Base-by-base conservation (phyloP, 1,140 invertebrate genomes). In the Magallana angulata region DNA sequence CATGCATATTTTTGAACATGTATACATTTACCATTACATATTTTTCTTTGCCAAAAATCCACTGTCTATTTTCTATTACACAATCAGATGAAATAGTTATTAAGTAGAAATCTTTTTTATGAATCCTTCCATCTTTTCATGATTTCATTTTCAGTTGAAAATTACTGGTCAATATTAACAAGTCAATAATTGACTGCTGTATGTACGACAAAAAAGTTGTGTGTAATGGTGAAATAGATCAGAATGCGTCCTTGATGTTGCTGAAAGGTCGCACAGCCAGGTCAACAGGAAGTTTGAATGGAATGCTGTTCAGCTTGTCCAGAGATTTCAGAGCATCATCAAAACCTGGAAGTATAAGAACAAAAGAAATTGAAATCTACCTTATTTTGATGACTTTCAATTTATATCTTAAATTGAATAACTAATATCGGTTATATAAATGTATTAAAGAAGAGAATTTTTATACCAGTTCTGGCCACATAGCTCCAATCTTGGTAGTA, bases 221-320 rank as follows among this genome's bases (percentile, higher is more conserved):
- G 36, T 48, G 5, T 5, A 48, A 36, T 12, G 24, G 1, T 36
- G 68, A 30, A 76, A 24, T 30, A 85, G 9, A 24, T 81, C 91
- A 97, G 96, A 99, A 99, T 90, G 98, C 98, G 95, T 99, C 98
- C 95, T 98, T 98, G 92, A 99, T 99, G 95, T 99, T 99, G 94
- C 98, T 97, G 94, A 99, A 98, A 92, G 92, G 98, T 93, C 98
- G 96, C 81, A 99, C 97, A 81, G 99, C 98, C 91, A 99, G 95
- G 95, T 99, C 98, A 24, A 99, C 97, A 0, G 98, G 98, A 90
- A 99, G 96, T 94, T 98, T 97, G 95, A 99, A 99, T 92, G 98
- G 97, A 91, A 97, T 97, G 85, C 96, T 96, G 57, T 97, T 97
- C 71, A 99, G 95, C 86, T 96, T 96, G 93, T 99, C 98, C 89